phyloP scores from a whole-genome alignment of 2,113 vertebrate genomes.

The Dryoscopus gambensis region DNA sequence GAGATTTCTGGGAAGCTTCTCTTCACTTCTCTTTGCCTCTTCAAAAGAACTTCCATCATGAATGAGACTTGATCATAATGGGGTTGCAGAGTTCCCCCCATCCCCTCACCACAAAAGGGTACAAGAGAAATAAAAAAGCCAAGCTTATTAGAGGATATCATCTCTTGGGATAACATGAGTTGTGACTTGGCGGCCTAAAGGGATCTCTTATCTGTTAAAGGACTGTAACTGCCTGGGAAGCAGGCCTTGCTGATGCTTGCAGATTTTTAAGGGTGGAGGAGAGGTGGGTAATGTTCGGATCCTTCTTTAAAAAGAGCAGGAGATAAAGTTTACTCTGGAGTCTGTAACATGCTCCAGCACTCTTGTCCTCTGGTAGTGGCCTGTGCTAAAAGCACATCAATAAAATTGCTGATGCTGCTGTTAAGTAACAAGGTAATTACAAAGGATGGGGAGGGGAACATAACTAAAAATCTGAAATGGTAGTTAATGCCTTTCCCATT shows the following conservation, averaged over 20 bases:
- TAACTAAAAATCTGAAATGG: slow-evolving; percentile 7
- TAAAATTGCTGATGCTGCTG: slow-evolving; percentile 54
- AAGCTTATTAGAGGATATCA: background rate
- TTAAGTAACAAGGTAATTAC: slow-evolving; percentile 49
- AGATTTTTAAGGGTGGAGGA: background rate
- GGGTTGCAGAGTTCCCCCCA: background rate
- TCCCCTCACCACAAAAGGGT: background rate
- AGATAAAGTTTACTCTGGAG: background rate
- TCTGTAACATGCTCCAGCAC: background rate
- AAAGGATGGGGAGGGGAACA: slow-evolving; percentile 8
- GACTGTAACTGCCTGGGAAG: background rate
- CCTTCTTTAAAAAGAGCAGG: background rate
- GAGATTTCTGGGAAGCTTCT: background rate
- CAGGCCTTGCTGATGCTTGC: background rate
- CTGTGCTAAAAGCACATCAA: slow-evolving; percentile 46
- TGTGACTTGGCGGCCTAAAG: background rate
- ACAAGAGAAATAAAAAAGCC: background rate
- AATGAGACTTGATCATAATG: background rate
- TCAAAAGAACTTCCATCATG: background rate
- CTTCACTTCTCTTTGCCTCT: background rate
- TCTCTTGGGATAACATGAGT: background rate
- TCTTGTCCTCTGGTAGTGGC: slow-evolving; percentile 38
- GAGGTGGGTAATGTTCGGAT: background rate
- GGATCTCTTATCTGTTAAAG: background rate
- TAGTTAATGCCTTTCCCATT: slow-evolving; percentile 26